These are phyloP conservation scores for Bradypodion ventrale DNA, from an alignment of 2,797 vertebrate genomes.

Conservation along the genomic window DNA sequence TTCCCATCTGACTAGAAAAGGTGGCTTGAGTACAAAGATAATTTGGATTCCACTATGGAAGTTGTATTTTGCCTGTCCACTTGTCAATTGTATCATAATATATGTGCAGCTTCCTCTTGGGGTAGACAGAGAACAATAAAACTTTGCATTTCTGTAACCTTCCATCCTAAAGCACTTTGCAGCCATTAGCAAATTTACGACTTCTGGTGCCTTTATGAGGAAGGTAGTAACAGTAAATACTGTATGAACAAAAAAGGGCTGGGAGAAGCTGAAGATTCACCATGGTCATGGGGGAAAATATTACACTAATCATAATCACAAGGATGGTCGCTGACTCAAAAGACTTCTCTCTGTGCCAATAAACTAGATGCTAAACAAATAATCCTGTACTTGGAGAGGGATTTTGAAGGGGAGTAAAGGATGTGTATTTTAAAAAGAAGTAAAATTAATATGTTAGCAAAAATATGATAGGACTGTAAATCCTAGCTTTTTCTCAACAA, in stretches of 20 bases:
- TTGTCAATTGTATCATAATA: neutral
- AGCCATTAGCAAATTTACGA: slow-evolving; percentile 35
- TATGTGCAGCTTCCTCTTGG: neutral
- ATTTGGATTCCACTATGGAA: too few relatives aligned
- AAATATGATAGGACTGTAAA: too few relatives aligned
- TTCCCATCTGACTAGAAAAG: too few relatives aligned
- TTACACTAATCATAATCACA: neutral
- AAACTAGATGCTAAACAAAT: neutral
- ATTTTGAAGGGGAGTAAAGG: too few relatives aligned
- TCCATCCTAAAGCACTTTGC: slow-evolving; percentile 26
- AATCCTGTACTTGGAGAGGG: too few relatives aligned
- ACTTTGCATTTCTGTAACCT: slow-evolving; percentile 32
- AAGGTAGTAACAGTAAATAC: slow-evolving; percentile 31
- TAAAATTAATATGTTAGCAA: too few relatives aligned
- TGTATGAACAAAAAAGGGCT: neutral
- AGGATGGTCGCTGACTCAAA: neutral
- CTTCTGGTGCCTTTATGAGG: neutral
- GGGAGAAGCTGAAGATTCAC: neutral
- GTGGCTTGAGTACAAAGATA: too few relatives aligned
- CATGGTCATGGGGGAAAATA: neutral
- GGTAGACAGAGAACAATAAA: slow-evolving; percentile 6
- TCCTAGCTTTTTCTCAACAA: too few relatives aligned
- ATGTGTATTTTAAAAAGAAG: too few relatives aligned
- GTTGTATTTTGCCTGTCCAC: neutral
- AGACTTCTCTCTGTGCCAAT: too few relatives aligned